A percentile compares a stretch with the other conserved stretches of the same genome.
These are phyloP conservation scores for Gymnorhina tibicen DNA, from an alignment of 2,113 vertebrate species.

Conservation along the genomic window DNA sequence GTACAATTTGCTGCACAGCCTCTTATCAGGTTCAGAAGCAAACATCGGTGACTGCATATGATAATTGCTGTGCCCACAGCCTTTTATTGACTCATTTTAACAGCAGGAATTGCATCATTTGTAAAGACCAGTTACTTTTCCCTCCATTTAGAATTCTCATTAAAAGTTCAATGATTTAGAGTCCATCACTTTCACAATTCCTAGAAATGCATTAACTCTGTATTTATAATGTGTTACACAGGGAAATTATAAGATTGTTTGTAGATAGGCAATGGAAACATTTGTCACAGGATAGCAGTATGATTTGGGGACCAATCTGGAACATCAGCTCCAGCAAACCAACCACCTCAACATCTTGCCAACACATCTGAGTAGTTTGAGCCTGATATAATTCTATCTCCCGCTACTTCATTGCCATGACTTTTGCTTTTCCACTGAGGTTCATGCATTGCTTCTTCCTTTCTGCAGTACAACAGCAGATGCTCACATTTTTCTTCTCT, in stretches of 20 bases:
- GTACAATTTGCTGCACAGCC: background rate
- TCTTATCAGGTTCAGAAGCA: background rate
- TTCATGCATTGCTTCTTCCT: background rate
- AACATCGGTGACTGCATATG: background rate
- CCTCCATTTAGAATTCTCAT: background rate
- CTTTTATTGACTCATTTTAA: background rate
- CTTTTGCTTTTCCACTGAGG: background rate
- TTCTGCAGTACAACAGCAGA: background rate
- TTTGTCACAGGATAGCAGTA: background rate
- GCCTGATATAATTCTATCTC: background rate
- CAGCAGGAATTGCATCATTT: background rate
- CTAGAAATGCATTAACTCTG: background rate
- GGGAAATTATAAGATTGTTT: background rate
- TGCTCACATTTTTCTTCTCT: background rate
- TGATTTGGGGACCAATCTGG: background rate
- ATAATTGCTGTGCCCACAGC: background rate
- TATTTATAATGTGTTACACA: background rate
- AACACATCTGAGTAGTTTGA: background rate
- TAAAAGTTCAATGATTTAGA: background rate
- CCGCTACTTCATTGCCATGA: fast-evolving
- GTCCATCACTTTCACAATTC: background rate
- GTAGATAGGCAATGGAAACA: background rate
- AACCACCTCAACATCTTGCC: background rate
- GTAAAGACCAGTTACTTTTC: background rate
- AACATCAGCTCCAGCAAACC: background rate